phyloP scores from a whole-genome alignment of 1,140 invertebrate species.

The Rhynchophorus ferrugineus region DNA sequence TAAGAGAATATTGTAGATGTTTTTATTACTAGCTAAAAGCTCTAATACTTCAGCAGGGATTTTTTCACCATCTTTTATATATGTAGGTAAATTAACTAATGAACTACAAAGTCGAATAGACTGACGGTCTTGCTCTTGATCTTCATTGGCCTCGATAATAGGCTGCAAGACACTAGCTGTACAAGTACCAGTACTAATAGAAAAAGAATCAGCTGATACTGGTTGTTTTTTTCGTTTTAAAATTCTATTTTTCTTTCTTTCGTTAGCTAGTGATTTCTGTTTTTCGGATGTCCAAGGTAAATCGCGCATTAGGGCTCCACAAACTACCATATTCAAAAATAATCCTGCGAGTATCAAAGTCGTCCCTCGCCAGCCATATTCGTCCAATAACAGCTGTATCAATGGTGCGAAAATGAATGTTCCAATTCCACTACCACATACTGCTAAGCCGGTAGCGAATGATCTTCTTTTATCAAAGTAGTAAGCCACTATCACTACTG shows the following conservation, averaged over 20 bases:
- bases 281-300: constrained; percentile 65
- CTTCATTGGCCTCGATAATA: constrained; percentile 28
- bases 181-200: constrained; percentile 58
- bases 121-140: constrained; percentile 27
- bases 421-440: constrained; percentile 82
- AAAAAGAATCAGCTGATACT: constrained; percentile 52
- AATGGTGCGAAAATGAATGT: constrained; percentile 88
- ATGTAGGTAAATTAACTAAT: constrained; percentile 74
- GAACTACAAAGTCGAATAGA: constrained; percentile 56
- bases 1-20: constrained; percentile 61
- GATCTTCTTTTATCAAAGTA: constrained; percentile 91
- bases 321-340: constrained; percentile 81
- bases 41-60: constrained; percentile 68
- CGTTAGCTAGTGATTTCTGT: constrained; percentile 52
- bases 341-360: constrained; percentile 75
- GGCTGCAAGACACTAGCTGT: constrained; percentile 48
- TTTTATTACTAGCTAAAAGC: constrained; percentile 58
- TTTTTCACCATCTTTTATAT: constrained; percentile 66
- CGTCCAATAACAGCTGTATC: constrained; percentile 64
- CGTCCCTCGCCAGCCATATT: constrained; percentile 80
- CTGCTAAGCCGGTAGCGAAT: constrained; percentile 86
- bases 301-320: constrained; percentile 77
- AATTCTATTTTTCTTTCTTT: constrained; percentile 52
- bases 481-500: constrained; percentile 89
- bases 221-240: constrained; percentile 52